Evolutionary conservation across 2,113 vertebrate species (phyloP).

Genomic region (Beaufortia kweichowensis): DNA sequence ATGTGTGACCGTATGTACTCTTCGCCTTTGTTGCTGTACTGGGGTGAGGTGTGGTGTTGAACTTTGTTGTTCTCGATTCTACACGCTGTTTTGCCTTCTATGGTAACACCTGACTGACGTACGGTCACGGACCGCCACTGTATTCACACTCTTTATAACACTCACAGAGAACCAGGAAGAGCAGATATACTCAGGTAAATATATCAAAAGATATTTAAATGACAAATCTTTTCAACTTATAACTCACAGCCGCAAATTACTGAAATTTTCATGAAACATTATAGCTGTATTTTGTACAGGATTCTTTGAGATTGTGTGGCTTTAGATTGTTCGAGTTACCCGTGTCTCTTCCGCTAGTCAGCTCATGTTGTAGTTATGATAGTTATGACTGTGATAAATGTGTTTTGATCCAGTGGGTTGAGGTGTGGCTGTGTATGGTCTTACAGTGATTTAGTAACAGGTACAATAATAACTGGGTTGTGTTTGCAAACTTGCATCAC

Average conservation of each 20-base stretch:
- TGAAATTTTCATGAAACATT: too few species aligned
- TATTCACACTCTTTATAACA: neutral
- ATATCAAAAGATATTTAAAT: neutral
- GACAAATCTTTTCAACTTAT: neutral
- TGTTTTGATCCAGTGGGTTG: conserved; percentile 32
- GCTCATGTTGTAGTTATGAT: conserved; percentile 30
- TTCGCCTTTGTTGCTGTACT: conserved; percentile 19
- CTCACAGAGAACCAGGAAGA: conserved; percentile 1
- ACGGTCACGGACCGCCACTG: neutral
- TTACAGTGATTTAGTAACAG: neutral
- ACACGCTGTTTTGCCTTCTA: conserved; percentile 51
- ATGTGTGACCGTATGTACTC: neutral
- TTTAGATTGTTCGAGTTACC: neutral
- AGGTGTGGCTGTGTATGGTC: conserved; percentile 22
- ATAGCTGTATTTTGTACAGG: neutral
- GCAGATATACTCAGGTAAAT: conserved; percentile 20
- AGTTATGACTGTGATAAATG: neutral
- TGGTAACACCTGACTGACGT: conserved; percentile 35
- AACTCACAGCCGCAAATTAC: neutral
- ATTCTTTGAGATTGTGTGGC: neutral
- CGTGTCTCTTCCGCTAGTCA: neutral
- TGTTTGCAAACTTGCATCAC: neutral
- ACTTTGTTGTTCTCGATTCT: conserved; percentile 17
- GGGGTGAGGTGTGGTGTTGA: conserved; percentile 50
- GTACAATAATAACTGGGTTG: neutral